Base-by-base conservation (phyloP, 2,113 vertebrate species). In the Falco punctatus region DNA sequence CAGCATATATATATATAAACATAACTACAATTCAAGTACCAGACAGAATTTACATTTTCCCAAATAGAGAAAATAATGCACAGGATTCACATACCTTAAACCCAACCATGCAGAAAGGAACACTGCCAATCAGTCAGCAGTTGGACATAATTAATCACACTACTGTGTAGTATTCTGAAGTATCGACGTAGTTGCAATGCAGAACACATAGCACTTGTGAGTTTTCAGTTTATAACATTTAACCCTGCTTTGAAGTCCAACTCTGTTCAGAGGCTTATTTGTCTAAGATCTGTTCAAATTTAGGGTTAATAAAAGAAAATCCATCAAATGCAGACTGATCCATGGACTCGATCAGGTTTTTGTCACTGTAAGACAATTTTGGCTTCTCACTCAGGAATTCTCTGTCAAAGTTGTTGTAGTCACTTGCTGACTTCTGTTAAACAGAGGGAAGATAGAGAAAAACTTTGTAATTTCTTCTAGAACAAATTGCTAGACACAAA, bases 261-360 rank as follows among this genome's bases (percentile, higher is more conserved):
- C 38, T 71, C 27, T 77, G 7, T 2, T 61, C 30, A 86, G 52
- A 74, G 55, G 57, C 44, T 89, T 90, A 99, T 58, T 99, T 99
- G 62, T 98, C 98, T 89, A 99, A 88, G 74, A 99, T 97, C 33
- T 97, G 98, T 93, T 99, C 99, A 96, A 99, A 99, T 88, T 98
- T 98, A 32, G 99, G 98, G 91, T 99, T 99, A 93, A 99, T 98
- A 73, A 99, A 99, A 33, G 99, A 99, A 97, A 99, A 99, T 52
- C 99, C 99, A 22, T 86, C 94, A 23, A 99, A 99, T 1, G 99
- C 99, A 2, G 98, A 81, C 94, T 99, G 99, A 97, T 99, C 99
- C 99, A 99, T 99, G 96, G 99, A 99, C 93, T 99, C 99, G 0
- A 99, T 99, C 94, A 99, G 98, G 96, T 99, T 99, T 98, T 99